Evolutionary conservation across 2,888 invertebrate genomes (phyloP).

Genomic region (Apodemia hepburni): DNA sequence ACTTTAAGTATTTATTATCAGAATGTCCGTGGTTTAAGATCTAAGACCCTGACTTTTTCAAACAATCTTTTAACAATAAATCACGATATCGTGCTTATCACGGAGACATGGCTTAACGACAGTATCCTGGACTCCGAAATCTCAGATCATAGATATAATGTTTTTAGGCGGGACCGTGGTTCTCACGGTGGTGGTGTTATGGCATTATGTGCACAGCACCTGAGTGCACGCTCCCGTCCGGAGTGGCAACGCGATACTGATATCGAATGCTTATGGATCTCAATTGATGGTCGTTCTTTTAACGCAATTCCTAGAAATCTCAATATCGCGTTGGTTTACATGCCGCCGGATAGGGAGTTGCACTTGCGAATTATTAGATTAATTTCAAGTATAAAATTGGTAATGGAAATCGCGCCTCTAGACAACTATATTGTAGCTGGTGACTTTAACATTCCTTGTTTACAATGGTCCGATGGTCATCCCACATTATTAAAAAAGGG

Average conservation of each 20-base stretch:
- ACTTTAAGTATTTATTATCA: not conserved
- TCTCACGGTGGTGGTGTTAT: not conserved
- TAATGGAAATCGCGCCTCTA: not conserved
- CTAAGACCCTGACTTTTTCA: not conserved
- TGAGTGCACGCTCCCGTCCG: not conserved
- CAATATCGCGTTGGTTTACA: not conserved
- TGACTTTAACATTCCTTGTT: not conserved
- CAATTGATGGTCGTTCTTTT: not conserved
- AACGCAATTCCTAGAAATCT: not conserved
- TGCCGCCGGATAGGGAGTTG: not conserved
- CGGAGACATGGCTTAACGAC: not conserved
- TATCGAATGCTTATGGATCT: not conserved
- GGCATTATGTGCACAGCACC: not conserved
- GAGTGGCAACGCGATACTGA: not conserved
- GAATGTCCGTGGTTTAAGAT: not conserved
- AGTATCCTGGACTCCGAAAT: not conserved
- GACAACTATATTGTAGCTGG: not conserved
- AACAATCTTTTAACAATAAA: not conserved
- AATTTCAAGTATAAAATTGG: not conserved
- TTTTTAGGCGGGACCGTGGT: not conserved
- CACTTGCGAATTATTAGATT: not conserved
- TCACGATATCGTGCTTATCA: not conserved
- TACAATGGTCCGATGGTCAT: not conserved
- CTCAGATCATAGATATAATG: not conserved
- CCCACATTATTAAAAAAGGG: not conserved